These are phyloP conservation scores for Macrobrachium nipponense DNA, from an alignment of 1,140 invertebrate genomes.

Conservation along the genomic window DNA sequence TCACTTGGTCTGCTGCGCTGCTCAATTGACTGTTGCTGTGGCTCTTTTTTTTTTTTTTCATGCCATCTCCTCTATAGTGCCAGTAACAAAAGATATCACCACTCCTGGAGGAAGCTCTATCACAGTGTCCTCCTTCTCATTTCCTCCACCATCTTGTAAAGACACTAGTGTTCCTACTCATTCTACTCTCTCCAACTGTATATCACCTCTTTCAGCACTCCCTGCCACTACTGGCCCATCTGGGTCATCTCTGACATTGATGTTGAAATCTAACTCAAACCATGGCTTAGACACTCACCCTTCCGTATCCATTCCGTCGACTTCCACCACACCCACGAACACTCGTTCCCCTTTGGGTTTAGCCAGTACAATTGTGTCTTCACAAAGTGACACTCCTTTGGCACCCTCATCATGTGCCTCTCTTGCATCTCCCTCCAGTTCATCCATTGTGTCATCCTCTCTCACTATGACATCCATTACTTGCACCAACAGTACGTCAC, in stretches of 20 bases:
- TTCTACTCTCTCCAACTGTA: background rate
- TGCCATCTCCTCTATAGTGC: background rate
- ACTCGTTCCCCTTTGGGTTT: background rate
- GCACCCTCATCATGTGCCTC: background rate
- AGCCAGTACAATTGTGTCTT: background rate
- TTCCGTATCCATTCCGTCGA: slow-evolving; percentile 4
- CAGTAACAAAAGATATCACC: slow-evolving; percentile 16
- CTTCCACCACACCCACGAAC: slow-evolving; percentile 7
- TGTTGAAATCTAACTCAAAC: background rate
- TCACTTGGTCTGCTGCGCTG: slow-evolving; percentile 22
- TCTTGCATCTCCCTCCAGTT: slow-evolving; percentile 3
- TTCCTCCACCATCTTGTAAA: background rate
- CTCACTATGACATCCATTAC: slow-evolving; percentile 22
- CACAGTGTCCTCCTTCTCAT: slow-evolving; percentile 1
- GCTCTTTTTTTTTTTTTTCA: background rate
- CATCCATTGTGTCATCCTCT: background rate
- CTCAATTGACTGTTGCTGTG: slow-evolving; percentile 22
- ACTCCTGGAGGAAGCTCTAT: background rate
- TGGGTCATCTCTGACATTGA: background rate
- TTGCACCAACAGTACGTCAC: slow-evolving; percentile 19
- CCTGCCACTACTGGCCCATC: background rate
- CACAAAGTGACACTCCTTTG: background rate
- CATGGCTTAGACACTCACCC: background rate
- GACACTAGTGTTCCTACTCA: background rate
- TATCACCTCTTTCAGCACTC: background rate